phyloP scores from a whole-genome alignment of 1,140 invertebrate genomes.

The Sycophila sp. region DNA sequence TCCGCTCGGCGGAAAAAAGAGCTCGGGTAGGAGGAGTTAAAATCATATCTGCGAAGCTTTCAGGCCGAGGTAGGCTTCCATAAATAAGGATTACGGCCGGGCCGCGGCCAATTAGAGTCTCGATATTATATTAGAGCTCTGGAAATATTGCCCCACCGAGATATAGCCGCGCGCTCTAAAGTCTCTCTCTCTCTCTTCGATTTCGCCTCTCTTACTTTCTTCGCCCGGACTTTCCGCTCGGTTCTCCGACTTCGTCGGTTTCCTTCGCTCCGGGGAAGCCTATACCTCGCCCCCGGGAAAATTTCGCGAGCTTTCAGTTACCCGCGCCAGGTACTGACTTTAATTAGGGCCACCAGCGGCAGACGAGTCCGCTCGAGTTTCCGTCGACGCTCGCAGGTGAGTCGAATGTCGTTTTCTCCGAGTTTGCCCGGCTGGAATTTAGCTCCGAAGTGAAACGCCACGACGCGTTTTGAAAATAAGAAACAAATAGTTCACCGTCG shows the following conservation, averaged over 20 bases:
- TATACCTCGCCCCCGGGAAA: background rate
- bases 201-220: background rate
- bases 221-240: background rate
- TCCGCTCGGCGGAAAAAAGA: background rate
- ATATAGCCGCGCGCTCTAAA: constrained; percentile 4
- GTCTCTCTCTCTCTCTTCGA: constrained; percentile 26
- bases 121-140: constrained; percentile 32
- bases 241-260: background rate
- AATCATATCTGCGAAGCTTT: constrained; percentile 20
- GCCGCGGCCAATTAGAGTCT: constrained; percentile 30
- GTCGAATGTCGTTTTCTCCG: no score
- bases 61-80: constrained; percentile 8
- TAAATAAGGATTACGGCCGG: constrained; percentile 32
- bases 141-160: constrained; percentile 11
- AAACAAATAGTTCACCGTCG: background rate
- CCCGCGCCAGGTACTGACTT: background rate
- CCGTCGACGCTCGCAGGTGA: no score
- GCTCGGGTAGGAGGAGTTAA: background rate
- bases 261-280: background rate
- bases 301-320: background rate
- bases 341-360: background rate
- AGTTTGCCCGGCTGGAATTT: no score
- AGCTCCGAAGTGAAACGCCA: no score
- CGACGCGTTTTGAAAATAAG: background rate
- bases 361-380: no score